A percentile compares a stretch with the other conserved stretches of the same genome.
Conservation (phyloP, 2,113 vertebrate genomes). For the Lipophrys pholis region DNA sequence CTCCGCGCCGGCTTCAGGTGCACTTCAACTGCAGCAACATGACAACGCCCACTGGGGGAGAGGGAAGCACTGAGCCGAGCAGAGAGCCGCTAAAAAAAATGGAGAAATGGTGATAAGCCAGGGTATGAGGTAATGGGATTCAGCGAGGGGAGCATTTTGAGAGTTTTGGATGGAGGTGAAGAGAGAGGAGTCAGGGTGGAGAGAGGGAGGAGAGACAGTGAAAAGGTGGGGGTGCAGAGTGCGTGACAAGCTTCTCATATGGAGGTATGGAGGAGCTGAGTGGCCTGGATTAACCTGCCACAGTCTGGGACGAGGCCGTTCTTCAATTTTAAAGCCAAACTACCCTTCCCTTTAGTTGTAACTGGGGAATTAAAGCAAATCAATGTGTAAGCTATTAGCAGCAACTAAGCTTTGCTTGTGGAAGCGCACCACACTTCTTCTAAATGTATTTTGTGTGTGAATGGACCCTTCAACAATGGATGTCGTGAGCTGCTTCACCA, state of each 20-base stretch:
- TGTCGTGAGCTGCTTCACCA: background rate
- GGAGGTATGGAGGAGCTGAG: constrained; percentile 23
- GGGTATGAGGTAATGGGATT: constrained; percentile 27
- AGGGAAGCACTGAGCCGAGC: constrained; percentile 2
- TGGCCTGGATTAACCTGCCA: constrained; percentile 53
- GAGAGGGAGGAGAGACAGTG: constrained; percentile 9
- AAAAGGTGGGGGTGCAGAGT: constrained; percentile 17
- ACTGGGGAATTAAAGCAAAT: constrained; percentile 32
- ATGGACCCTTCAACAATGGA: constrained; percentile 3
- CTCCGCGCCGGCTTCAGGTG: constrained; percentile 35
- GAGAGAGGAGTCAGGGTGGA: constrained; percentile 8
- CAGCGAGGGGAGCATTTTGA: constrained; percentile 14
- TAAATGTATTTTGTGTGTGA: constrained; percentile 20
- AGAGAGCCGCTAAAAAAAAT: constrained; percentile 12
- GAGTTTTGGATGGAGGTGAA: constrained; percentile 27
- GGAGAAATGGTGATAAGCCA: constrained; percentile 9
- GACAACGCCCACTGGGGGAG: constrained; percentile 39
- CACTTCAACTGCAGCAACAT: constrained; percentile 39
- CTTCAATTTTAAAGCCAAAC: constrained; percentile 17
- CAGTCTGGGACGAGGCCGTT: constrained; percentile 11
- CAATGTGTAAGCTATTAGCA: constrained; percentile 18
- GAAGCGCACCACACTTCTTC: background rate
- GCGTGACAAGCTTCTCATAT: constrained; percentile 24
- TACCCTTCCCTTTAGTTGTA: background rate
- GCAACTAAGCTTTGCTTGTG: background rate